A percentile compares a stretch with the other conserved stretches of the same genome.
phyloP scores from a whole-genome alignment of 1,140 invertebrate genomes.

The Cyclargus thomasi region DNA sequence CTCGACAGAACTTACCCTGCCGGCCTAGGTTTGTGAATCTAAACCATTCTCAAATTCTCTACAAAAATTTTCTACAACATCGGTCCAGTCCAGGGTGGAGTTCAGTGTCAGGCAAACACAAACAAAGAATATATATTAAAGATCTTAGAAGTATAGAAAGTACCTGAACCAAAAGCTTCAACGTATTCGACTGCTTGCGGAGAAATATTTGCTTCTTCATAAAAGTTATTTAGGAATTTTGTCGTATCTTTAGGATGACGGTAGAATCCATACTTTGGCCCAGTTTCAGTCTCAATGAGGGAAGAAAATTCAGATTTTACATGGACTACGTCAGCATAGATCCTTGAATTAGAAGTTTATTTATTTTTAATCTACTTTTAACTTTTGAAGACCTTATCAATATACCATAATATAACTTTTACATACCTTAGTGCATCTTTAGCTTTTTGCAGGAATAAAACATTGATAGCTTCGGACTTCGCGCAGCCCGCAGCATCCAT shows the following conservation, averaged over 20 bases:
- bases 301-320: constrained; percentile 76
- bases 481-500: constrained; percentile 74
- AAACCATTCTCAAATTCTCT: too few relatives aligned
- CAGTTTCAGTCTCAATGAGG: constrained; percentile 27
- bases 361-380: constrained; percentile 51
- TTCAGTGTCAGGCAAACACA: too few relatives aligned
- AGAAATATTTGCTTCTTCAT: constrained; percentile 77
- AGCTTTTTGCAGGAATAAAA: constrained; percentile 86
- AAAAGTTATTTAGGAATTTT: constrained; percentile 77
- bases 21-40: too few relatives aligned
- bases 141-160: not conserved
- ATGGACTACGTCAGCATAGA: constrained; percentile 81
- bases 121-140: too few relatives aligned
- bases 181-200: constrained; percentile 80
- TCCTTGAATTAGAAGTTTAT: constrained; percentile 62
- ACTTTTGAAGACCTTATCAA: not conserved
- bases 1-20: too few relatives aligned
- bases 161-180: constrained; percentile 83
- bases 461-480: constrained; percentile 80
- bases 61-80: too few relatives aligned
- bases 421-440: constrained; percentile 81
- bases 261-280: constrained; percentile 67
- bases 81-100: too few relatives aligned
- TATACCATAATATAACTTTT: not conserved
- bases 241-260: constrained; percentile 73